Evolutionary conservation across 2,113 vertebrate species (phyloP), one percentile per base, ranked within the genome.

Genomic region (Seriola rivoliana): DNA sequence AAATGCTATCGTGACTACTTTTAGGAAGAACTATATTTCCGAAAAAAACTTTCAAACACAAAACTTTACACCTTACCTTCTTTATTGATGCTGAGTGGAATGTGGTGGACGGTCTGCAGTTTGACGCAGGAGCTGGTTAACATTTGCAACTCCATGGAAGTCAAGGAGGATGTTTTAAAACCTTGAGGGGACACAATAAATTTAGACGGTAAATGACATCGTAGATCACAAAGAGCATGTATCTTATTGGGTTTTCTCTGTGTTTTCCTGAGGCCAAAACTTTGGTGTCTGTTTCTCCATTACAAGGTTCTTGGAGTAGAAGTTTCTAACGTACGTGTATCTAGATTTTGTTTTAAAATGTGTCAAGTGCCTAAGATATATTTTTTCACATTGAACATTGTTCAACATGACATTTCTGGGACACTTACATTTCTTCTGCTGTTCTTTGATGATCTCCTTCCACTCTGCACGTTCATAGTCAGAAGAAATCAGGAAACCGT

Each of bases 381-480:
- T 62, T 48, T 57, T 21, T 48, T 16, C 40, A 42, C 40, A 21
- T 9, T 59, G 38, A 29, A 60, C 3, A 23, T 4, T 11, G n/a
- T 19, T 58, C 7, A 6, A 42, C 19, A 21, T 21, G 69, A 50
- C 52, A 71, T 57, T 16, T 71, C 14, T 19, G 40, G 19, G 29
- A 83, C 77, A 94, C 97, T 92, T 88, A 99, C 98, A 99, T 88
- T 99, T 99, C 93, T 99, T 99, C 93, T 99, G 98, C 93, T 99
- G 98, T 42, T 99, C 98, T 48, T 96, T 96, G 75, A 99, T 96
- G 40, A 95, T 94, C 82, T 99, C 98, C 79, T 95, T 96, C 98
- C 98, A 99, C 75, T 99, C 98, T 0, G 97, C 97, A 7, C 98
- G 97, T 85, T 99, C 98, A 0, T 99, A 99, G 92, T 99, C 98